These are phyloP conservation scores for Drosophila multiciliata DNA, from an alignment of 2,888 invertebrate species.

Conservation along the genomic window DNA sequence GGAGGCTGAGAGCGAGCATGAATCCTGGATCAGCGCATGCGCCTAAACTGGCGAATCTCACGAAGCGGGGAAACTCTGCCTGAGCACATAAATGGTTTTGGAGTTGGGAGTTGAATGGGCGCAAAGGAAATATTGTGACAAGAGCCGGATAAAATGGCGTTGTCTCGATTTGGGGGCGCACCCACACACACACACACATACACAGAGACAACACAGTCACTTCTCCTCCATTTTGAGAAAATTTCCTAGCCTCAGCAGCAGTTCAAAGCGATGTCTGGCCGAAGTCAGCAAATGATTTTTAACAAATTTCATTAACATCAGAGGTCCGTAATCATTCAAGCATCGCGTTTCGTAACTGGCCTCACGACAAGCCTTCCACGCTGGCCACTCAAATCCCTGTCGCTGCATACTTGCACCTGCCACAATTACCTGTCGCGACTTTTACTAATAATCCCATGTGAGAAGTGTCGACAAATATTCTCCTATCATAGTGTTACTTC, in stretches of 20 bases:
- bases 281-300: constrained; percentile 75
- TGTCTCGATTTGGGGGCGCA: constrained; percentile 46
- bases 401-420: constrained; percentile 40
- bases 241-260: constrained; percentile 64
- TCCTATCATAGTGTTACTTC: not conserved
- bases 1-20: constrained; percentile 14
- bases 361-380: constrained; percentile 41
- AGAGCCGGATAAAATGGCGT: constrained; percentile 65
- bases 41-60: constrained; percentile 55
- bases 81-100: constrained; percentile 4
- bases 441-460: constrained; percentile 15
- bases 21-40: constrained; percentile 50
- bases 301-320: constrained; percentile 83
- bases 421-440: constrained; percentile 36
- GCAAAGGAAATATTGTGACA: constrained; percentile 40
- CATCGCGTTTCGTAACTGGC: constrained; percentile 81
- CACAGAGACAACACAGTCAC: constrained; percentile 13
- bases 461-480: constrained; percentile 21
- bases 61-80: constrained; percentile 56
- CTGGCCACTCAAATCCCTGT: constrained; percentile 46
- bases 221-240: constrained; percentile 78
- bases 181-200: constrained; percentile 25
- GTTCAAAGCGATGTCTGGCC: constrained; percentile 41
- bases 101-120: constrained; percentile 16
- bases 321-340: constrained; percentile 84